Evolutionary conservation across 2,888 invertebrate species (phyloP), one percentile per base, ranked within the genome.

Genomic region (Drosophila pegasa): DNA sequence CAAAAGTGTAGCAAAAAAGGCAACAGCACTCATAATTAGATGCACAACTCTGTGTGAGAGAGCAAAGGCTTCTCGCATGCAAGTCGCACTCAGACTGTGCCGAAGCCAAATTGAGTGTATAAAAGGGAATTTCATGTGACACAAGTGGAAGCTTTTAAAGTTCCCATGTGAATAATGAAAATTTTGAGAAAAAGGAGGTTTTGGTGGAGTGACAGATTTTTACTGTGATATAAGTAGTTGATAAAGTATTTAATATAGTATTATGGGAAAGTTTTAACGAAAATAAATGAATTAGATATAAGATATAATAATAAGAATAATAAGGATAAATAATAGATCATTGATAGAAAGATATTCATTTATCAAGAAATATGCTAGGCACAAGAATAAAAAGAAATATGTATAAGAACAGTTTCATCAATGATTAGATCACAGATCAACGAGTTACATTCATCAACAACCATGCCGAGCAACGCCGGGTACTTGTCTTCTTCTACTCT

Each of bases 1-100:
- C 31, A 31, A 54, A 61, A 80, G 63, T 65, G 61, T 43, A 16
- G 25, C 38, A 14, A n/a, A 18, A 27, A 18, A 14, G 18, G 18
- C 18, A 22, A 33, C 12, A 18, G 57, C 43, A 52, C 22, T 64
- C 57, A 43, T 69, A 71, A 75, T 71, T 68, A 57, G 33, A 71
- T 48, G 29, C 66, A 29, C 14, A 37, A 4, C 41, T 27, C 33
- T 20, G 4, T 60, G 33, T 20, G 4, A 43, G 33, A 16, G 31
- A 14, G 52, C 25, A 27, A 12, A 4, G 38, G 14, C 31, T 22
- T 33, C 22, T 1, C 9, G 10, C 10, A 50, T 22, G n/a, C 20
- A n/a, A 50, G 1, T 3, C n/a, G 22, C 33, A 35, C n/a, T 35
- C 22, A 20, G 31, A 22, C 9, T 22, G 0, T 16, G 18, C 10